These are phyloP conservation scores for Cyclophora albipunctata DNA, from an alignment of 2,888 invertebrate species.

Conservation along the genomic window DNA sequence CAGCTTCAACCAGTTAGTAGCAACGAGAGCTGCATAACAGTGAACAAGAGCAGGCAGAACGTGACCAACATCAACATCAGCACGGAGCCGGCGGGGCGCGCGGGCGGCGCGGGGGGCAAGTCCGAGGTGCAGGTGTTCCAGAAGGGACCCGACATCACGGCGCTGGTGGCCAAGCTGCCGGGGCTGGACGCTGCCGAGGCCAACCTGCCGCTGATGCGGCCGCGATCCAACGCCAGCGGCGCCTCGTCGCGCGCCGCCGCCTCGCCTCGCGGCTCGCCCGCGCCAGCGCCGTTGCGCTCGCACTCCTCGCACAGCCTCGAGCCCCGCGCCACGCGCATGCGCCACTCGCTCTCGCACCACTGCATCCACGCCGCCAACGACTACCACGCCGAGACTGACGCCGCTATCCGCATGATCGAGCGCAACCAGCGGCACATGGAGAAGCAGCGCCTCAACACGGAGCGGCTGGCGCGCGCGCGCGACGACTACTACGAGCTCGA, in stretches of 20 bases:
- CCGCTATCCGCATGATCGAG: constrained; percentile 73
- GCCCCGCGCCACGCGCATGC: constrained; percentile 54
- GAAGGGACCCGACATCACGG: constrained; percentile 86
- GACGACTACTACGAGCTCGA: constrained; percentile 63
- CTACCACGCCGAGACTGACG: constrained; percentile 77
- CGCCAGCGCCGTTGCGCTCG: constrained; percentile 46
- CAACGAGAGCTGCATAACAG: constrained; percentile 67
- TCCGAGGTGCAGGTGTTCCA: constrained; percentile 81
- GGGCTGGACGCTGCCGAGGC: constrained; percentile 67
- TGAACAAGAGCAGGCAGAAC: constrained; percentile 77
- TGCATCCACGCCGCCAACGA: constrained; percentile 63
- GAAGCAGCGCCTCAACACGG: constrained; percentile 68
- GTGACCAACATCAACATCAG: constrained; percentile 83
- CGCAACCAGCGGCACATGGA: constrained; percentile 76
- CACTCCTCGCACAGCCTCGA: constrained; percentile 68
- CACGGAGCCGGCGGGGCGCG: constrained; percentile 59
- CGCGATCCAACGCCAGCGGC: constrained; percentile 73
- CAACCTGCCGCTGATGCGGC: constrained; percentile 64
- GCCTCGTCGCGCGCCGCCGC: constrained; percentile 70
- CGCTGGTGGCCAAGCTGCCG: constrained; percentile 79
- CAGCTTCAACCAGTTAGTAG: constrained; percentile 55
- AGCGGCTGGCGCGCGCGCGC: constrained; percentile 51
- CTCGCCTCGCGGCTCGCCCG: constrained; percentile 51
- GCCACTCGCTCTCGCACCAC: constrained; percentile 66
- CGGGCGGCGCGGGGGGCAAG: constrained; percentile 58